Conservation (phyloP, 1,140 invertebrate genomes). For the Sipha flava region DNA sequence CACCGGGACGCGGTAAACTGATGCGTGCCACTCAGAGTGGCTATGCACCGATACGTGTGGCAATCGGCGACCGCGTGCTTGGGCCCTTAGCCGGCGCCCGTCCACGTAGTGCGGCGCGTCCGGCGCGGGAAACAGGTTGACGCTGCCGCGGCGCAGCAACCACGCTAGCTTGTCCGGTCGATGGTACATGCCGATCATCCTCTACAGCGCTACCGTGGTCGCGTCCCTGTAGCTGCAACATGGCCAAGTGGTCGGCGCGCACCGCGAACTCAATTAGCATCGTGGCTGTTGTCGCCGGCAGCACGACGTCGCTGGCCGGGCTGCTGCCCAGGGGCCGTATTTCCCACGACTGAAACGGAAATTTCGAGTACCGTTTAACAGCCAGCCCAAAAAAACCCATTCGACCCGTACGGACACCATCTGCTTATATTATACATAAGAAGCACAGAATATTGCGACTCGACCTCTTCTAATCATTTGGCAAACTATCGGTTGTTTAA, state of each 20-base stretch:
- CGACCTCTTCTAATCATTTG: not conserved
- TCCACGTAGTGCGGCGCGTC: conserved; percentile 78
- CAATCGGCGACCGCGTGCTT: conserved; percentile 69
- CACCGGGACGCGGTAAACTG: conserved; percentile 84
- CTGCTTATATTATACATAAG: not conserved
- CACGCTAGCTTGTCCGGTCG: conserved; percentile 51
- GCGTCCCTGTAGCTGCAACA: conserved; percentile 53
- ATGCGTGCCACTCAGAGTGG: conserved; percentile 60
- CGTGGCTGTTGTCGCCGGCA: conserved; percentile 58
- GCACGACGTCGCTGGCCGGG: conserved; percentile 49
- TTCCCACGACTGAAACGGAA: conserved; percentile 80
- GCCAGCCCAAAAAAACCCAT: conserved; percentile 69
- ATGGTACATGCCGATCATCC: conserved; percentile 50
- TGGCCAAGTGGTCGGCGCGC: conserved; percentile 46
- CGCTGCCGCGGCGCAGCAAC: conserved; percentile 63
- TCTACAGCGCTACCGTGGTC: conserved; percentile 48
- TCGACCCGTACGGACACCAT: conserved; percentile 58
- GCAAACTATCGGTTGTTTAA: no score
- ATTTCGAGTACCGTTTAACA: conserved; percentile 61
- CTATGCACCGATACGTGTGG: conserved; percentile 75
- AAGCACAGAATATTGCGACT: not conserved
- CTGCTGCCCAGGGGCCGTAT: conserved; percentile 59
- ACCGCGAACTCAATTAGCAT: conserved; percentile 60
- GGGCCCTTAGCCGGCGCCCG: conserved; percentile 52
- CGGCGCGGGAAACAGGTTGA: conserved; percentile 78